Percentiles rank a stretch among this genome's conserved stretches.
Evolutionary conservation across 2,888 invertebrate genomes (phyloP).

Genomic region (Coelinius sp.): DNA sequence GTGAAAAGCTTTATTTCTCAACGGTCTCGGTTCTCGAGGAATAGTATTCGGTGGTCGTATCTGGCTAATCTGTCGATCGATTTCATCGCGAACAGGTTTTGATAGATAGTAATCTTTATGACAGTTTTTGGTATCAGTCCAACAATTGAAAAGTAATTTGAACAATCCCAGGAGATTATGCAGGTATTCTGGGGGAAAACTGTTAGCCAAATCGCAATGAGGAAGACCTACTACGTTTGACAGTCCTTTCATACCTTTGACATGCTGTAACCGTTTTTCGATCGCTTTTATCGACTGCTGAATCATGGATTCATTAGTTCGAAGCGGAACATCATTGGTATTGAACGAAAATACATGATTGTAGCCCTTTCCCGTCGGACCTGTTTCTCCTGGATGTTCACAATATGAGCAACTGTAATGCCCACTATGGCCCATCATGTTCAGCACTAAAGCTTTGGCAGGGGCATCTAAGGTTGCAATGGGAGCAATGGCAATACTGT

Average conservation of each 20-base stretch:
- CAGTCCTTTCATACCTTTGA: slow-evolving; percentile 13
- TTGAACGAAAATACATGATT: not conserved
- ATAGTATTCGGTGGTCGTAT: slow-evolving; percentile 8
- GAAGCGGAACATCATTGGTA: not conserved
- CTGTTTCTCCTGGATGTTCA: slow-evolving; percentile 13
- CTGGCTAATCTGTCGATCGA: not conserved
- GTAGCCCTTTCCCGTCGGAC: slow-evolving; percentile 25
- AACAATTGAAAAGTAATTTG: not conserved
- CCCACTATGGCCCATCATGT: slow-evolving; percentile 36
- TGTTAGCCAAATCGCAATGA: not conserved
- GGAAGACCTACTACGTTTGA: not conserved
- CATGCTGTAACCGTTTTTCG: not conserved
- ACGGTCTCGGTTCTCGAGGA: slow-evolving; percentile 9
- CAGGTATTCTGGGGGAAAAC: not conserved
- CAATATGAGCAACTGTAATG: slow-evolving; percentile 24
- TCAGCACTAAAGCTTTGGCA: slow-evolving; percentile 25
- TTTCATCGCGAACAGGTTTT: not conserved
- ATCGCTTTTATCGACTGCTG: not conserved
- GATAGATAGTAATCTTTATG: slow-evolving; percentile 3
- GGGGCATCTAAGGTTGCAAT: slow-evolving; percentile 26
- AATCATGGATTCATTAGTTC: not conserved
- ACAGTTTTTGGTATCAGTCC: not conserved
- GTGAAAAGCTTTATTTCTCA: slow-evolving; percentile 1
- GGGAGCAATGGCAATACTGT: slow-evolving; percentile 14
- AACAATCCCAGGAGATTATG: not conserved